phyloP scores from a whole-genome alignment of 2,888 invertebrate genomes.

The Oligia strigilis region DNA sequence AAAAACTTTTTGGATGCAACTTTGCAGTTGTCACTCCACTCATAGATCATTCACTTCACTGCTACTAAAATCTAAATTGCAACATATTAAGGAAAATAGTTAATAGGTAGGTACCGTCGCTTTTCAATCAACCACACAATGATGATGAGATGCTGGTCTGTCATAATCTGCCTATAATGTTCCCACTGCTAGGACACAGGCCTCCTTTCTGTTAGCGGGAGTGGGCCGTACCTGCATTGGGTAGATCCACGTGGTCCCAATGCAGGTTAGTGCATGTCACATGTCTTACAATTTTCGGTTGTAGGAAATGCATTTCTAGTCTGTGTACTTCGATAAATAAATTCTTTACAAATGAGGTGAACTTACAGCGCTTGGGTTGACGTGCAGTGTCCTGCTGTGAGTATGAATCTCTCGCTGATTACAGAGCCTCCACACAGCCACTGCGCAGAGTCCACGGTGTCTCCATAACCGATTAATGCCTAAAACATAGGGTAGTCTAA shows the following conservation, averaged over 20 bases:
- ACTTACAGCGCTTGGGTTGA: conserved; percentile 35
- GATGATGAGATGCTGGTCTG: neutral
- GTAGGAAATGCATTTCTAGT: neutral
- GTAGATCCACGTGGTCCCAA: neutral
- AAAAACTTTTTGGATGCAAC: neutral
- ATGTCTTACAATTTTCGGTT: neutral
- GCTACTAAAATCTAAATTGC: neutral
- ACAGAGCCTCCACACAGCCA: conserved; percentile 73
- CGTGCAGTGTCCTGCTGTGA: conserved; percentile 68
- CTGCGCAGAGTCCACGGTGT: conserved; percentile 36
- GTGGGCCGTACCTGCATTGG: neutral
- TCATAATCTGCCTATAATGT: neutral
- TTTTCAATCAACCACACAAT: neutral
- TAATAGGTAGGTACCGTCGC: too few species aligned
- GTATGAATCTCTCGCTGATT: conserved; percentile 69
- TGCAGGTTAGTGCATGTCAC: neutral
- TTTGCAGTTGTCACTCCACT: neutral
- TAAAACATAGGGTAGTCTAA: conserved; percentile 9
- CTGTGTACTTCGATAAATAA: neutral
- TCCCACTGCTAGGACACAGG: neutral
- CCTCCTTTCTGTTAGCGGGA: neutral
- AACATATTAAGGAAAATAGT: neutral
- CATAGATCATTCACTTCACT: neutral
- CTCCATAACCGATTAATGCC: conserved; percentile 59
- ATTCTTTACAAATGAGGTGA: neutral